phyloP scores from a whole-genome alignment of 2,797 vertebrate species.

The Antrozous pallidus region DNA sequence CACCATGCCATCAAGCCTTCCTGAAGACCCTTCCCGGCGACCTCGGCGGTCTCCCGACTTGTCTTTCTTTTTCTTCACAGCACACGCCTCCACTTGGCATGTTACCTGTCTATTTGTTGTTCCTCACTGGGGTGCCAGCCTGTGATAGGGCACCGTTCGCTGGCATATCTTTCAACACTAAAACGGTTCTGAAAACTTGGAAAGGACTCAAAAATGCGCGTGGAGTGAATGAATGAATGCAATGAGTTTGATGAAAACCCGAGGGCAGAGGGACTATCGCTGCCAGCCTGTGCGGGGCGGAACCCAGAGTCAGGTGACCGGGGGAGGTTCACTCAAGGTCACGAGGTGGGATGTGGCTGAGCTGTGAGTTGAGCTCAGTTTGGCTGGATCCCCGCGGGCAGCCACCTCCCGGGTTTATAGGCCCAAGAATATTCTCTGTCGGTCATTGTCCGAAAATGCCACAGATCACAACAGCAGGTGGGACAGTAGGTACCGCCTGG shows the following conservation, averaged over 20 bases:
- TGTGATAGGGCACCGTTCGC: accelerated
- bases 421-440: neutral
- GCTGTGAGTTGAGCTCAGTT: neutral
- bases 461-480: too few species aligned
- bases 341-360: accelerated
- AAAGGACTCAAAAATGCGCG: neutral
- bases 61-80: neutral
- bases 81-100: neutral
- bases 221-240: neutral
- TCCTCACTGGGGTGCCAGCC: neutral
- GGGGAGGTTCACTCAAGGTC: neutral
- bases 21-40: neutral
- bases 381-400: neutral
- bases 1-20: neutral
- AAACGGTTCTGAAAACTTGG: neutral
- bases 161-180: neutral
- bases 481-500: accelerated
- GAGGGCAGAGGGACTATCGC: neutral
- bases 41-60: neutral
- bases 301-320: neutral
- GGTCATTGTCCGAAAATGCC: neutral
- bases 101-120: too few species aligned
- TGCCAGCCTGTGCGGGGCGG: neutral
- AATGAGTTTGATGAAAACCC: neutral
- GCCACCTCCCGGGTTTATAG: neutral